Base-by-base conservation (phyloP, 2,797 vertebrate species). In the Apogon talboti region DNA sequence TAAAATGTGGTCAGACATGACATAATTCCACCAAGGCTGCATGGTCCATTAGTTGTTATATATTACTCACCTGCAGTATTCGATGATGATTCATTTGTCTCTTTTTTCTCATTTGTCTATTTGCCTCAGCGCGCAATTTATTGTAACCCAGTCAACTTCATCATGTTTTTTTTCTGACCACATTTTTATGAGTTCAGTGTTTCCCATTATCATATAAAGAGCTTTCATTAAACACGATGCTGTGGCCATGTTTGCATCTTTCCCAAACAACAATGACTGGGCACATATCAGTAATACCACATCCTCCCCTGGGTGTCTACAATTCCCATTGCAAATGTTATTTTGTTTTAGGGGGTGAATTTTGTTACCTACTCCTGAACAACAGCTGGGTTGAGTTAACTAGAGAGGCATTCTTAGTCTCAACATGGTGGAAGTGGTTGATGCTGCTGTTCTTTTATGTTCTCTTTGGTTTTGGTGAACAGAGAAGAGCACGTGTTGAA, bases 351-450 rank as follows among this genome's bases (percentile, higher is more conserved):
- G 42, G 76, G 67, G 71, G 59, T 71, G 44, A 75, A 71, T 76
- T 81, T 67, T 86, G 62, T 81, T 84, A 78, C 78, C 71, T 84
- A 44, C 69, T 77, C 52, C 74, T 59, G 69, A 74, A 69, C 67
- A 81, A 75, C 85, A 91, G 82, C 84, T 89, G 90, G 82, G 12
- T 83, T 24, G 47, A 86, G 82, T 89, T 91, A 85, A 71, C 58
- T 61, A 50, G 53, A 63, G 54, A 59, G 58, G 55, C 69, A 59
- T 59, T 67, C 67, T 78, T 72, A 33, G 48, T 66, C 77, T 79
- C 40, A 58, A 78, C 53, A 7, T 73, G 56, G 76, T 79, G 63
- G 68, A 75, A 74, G 68, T 78, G 79, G 74, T 77, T 30, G 62
- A 79, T 48, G 55, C 75, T 81, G 82, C 68, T 56, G 56, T 82